Evolutionary conservation across 2,888 invertebrate genomes (phyloP).

Genomic region (Amblyteles armatorius): DNA sequence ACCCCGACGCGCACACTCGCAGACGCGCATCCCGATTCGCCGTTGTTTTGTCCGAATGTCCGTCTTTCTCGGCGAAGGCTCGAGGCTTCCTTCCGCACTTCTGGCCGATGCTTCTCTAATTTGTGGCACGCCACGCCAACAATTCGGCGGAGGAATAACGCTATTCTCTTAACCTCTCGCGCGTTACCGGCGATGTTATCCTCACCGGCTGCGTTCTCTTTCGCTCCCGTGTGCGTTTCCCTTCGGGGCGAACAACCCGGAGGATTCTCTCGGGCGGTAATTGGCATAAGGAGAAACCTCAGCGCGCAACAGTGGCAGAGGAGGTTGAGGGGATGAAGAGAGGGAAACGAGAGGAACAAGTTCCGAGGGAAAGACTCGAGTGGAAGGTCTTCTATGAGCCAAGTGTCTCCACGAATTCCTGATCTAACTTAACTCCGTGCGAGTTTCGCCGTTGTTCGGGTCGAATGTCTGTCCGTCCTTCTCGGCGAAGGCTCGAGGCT

Average conservation of each 20-base stretch:
- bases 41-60: conserved; percentile 35
- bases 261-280: conserved; percentile 71
- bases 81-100: conserved; percentile 66
- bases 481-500: conserved; percentile 17
- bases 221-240: conserved; percentile 29
- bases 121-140: conserved; percentile 59
- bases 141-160: conserved; percentile 3
- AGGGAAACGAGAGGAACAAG: conserved; percentile 36
- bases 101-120: conserved; percentile 58
- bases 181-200: conserved; percentile 36
- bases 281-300: conserved; percentile 71
- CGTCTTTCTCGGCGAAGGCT: conserved; percentile 26
- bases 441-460: conserved; percentile 31
- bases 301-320: conserved; percentile 7
- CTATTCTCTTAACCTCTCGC: conserved; percentile 24
- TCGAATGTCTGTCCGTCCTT: conserved; percentile 16
- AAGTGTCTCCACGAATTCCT: conserved; percentile 53
- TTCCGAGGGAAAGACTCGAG: conserved; percentile 40
- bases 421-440: background rate
- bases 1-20: background rate
- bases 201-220: conserved; percentile 51
- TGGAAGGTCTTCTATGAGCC: conserved; percentile 3
- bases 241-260: conserved; percentile 68
- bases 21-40: background rate
- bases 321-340: conserved; percentile 4